Percentiles rank a stretch among this genome's conserved stretches.
phyloP scores from a whole-genome alignment of 2,113 vertebrate species.

The Morone saxatilis region DNA sequence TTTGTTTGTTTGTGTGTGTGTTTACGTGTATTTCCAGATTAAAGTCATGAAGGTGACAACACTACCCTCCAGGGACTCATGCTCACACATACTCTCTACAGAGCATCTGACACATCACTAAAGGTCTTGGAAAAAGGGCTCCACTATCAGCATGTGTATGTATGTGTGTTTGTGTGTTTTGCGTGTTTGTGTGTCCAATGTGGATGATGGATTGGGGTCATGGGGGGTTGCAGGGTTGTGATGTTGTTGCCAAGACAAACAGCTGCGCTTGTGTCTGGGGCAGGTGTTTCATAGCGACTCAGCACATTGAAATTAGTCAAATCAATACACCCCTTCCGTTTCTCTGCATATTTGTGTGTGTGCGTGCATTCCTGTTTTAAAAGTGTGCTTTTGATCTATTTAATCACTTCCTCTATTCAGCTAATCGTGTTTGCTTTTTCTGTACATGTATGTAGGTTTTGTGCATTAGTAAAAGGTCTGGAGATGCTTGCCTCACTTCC shows the following conservation, averaged over 20 bases:
- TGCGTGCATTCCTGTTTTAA: slow-evolving; percentile 6
- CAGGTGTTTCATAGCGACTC: slow-evolving; percentile 80
- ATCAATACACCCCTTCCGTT: slow-evolving; percentile 70
- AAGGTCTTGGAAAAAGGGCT: slow-evolving; percentile 41
- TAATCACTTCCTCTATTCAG: slow-evolving; percentile 29
- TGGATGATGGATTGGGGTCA: slow-evolving; percentile 83
- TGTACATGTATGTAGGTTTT: slow-evolving; percentile 72
- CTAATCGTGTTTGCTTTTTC: slow-evolving; percentile 32
- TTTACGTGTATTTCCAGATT: neutral
- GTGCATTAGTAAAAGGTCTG: slow-evolving; percentile 81
- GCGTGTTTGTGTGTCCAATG: slow-evolving; percentile 50
- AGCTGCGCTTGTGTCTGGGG: slow-evolving; percentile 81
- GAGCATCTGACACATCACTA: slow-evolving; percentile 21
- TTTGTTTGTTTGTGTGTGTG: neutral
- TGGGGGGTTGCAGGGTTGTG: slow-evolving; percentile 74
- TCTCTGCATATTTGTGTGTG: slow-evolving; percentile 38
- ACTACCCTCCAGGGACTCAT: slow-evolving; percentile 9
- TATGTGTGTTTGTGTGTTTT: slow-evolving; percentile 8
- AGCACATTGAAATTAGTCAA: slow-evolving; percentile 80
- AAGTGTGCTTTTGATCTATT: slow-evolving; percentile 41
- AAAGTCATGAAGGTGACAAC: slow-evolving; percentile 33
- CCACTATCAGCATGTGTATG: neutral
- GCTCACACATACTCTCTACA: slow-evolving; percentile 15
- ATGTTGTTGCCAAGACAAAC: slow-evolving; percentile 82
- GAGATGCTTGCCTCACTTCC: slow-evolving; percentile 67